Conservation (phyloP, 2,113 vertebrate species). For the Nothobranchius kuhntae region DNA sequence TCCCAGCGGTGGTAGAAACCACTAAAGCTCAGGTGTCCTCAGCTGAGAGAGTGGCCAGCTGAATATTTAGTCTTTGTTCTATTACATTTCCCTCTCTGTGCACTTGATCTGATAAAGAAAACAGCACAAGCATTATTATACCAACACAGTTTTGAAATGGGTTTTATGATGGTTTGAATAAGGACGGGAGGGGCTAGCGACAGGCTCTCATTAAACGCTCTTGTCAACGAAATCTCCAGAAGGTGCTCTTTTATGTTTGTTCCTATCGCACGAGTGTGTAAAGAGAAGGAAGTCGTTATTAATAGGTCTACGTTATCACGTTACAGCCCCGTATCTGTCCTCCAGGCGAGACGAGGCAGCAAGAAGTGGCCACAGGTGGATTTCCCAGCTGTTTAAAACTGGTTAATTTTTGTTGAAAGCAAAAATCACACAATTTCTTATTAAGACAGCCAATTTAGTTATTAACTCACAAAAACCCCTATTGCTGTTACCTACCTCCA, state of each 20-base stretch:
- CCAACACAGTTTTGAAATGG: not conserved
- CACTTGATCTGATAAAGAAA: not conserved
- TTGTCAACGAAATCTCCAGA: conserved; percentile 1
- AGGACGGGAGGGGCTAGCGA: not conserved
- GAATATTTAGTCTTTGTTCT: not conserved
- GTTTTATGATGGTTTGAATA: not conserved
- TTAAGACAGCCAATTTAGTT: conserved; percentile 40
- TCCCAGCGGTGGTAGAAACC: not conserved
- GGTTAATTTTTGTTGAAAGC: not conserved
- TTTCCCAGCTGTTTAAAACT: not conserved
- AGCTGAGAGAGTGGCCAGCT: not conserved
- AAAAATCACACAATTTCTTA: conserved; percentile 37
- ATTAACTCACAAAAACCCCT: conserved; percentile 50
- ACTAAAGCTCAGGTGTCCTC: not conserved
- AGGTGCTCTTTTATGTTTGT: not conserved
- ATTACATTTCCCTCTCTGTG: not conserved
- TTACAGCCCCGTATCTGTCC: conserved; percentile 30
- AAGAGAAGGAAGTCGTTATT: conserved; percentile 45
- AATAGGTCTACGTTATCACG: conserved; percentile 55
- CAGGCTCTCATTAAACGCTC: not conserved
- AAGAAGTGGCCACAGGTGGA: conserved; percentile 10
- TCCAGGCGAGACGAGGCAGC: conserved; percentile 23
- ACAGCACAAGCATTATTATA: not conserved
- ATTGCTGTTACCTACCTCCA: not conserved
- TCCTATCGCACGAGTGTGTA: not conserved